Evolutionary conservation across 1,140 invertebrate genomes (phyloP), one percentile per base, ranked within the genome.

Genomic region (Microplitis mediator): DNA sequence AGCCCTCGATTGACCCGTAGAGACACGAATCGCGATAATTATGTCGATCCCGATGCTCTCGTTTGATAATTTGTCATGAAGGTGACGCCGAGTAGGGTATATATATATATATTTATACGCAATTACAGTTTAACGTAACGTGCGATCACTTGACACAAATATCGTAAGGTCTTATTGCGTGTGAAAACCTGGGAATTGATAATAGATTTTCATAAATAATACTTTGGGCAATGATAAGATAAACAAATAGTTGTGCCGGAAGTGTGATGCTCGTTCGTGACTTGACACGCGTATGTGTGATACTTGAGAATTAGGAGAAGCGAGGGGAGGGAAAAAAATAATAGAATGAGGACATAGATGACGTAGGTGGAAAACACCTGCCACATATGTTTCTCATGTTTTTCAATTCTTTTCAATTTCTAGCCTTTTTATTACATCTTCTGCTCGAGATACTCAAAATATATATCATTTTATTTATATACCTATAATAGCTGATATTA

Each of bases 361-460:
- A 63, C 35, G 13, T 23, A 63, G 13, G 60, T 76, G 75, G 72
- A 73, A 73, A 81, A 82, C 83, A 84, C 83, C 82, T 84, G 83
- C 81, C 78, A 63, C 82, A 81, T 80, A 78, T 80, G 82, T 65
- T 51, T 23, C n/a, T 61, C 56, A 62, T 23, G 31, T 39, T 71
- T 63, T 71, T 52, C 31, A 50, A 39, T 45, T 45, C 14, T 45
- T 58, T 50, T 16, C 34, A 13, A 16, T 65, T 32, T 39, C 32
- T 62, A 51, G 4, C 23, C 54, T 8, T n/a, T 39, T 45, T 60
- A 62, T 70, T 63, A 51, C 58, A 16, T 58, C 36, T 58, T 56
- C 52, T 39, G 14, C 34, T 61, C 67, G 9, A 52, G 6, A 56
- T 56, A 35, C 23, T 32, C 11, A 23, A 8, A 61, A 35, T 39